Percentiles rank a stretch among this genome's conserved stretches.
Conservation (phyloP, 2,888 invertebrate species). For the Patella pellucida region DNA sequence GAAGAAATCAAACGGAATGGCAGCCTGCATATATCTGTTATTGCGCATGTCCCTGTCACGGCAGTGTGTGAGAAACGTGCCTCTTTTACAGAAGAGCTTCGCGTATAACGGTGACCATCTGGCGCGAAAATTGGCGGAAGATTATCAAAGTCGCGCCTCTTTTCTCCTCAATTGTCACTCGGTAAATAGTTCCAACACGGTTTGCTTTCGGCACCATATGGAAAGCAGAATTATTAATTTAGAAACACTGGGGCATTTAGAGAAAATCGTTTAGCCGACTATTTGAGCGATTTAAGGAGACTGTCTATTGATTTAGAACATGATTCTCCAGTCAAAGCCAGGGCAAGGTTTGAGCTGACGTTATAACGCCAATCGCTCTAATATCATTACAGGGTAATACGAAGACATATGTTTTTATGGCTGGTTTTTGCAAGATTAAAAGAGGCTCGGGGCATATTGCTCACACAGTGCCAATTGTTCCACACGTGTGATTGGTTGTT, state of each 20-base stretch:
- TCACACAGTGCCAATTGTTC: background rate
- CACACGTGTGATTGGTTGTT: conserved; percentile 4
- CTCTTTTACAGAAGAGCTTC: conserved; percentile 7
- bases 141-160: conserved; percentile 11
- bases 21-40: background rate
- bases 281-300: conserved; percentile 7
- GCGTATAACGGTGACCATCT: background rate
- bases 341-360: background rate
- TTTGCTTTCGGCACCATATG: conserved; percentile 21
- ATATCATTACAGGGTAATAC: background rate
- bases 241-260: background rate
- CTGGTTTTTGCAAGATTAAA: background rate
- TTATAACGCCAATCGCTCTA: background rate
- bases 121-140: conserved; percentile 7
- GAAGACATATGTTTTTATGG: background rate
- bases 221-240: conserved; percentile 28
- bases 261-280: conserved; percentile 4
- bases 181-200: conserved; percentile 7
- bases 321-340: background rate
- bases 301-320: background rate
- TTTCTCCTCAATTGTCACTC: conserved; percentile 5
- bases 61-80: conserved; percentile 10
- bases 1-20: background rate
- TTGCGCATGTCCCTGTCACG: conserved; percentile 11
- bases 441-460: conserved; percentile 4